Base-by-base conservation (phyloP, 2,888 invertebrate species). In the Cheilosia grossa region DNA sequence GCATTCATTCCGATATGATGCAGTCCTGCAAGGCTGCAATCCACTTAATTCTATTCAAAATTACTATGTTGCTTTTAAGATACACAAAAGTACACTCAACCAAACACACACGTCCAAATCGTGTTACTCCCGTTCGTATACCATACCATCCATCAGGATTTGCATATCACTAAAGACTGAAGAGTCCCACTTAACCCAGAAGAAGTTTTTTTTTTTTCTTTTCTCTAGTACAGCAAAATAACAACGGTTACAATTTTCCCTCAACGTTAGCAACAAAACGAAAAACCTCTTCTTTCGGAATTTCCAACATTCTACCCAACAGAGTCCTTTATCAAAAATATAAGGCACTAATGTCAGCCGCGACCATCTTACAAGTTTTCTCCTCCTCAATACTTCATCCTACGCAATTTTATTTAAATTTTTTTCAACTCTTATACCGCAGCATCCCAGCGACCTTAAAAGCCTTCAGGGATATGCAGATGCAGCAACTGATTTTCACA, bases 171-270 rank as follows among this genome's bases (percentile, higher is more conserved):
- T 67, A 67, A 81, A 81, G 74, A 74, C 74, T 67, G 74, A 81
- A 81, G 67, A 74, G 54, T 42, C 40, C 61, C 74, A 81, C 80
- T 81, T 81, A 81, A 81, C 80, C 74, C 42, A 74, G 74, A 81
- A 81, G 30, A 37, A 53, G 1, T 33, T 49, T 66, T 75, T 75
- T 59, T n/a, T n/a, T n/a, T n/a, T 51, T 19, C 49, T 40, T 10
- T 40, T 72, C 7, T 40, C 7, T 30, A 21, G 37, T 1, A 24
- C 44, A 54, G 47, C 47, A 58, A 21, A 72, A 66, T 17, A 44
- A 59, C 42, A 77, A 61, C 73, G 73, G 56, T 64, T 47, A 42
- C 64, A 58, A 40, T 78, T n/a, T 27, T 40, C 24, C 24, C 42
- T 51, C 63, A 51, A 58, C 53, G 66, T 53, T 59, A 53, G 27